Conservation (phyloP, 2,797 vertebrate genomes). For the Melanotaenia nigrans region DNA sequence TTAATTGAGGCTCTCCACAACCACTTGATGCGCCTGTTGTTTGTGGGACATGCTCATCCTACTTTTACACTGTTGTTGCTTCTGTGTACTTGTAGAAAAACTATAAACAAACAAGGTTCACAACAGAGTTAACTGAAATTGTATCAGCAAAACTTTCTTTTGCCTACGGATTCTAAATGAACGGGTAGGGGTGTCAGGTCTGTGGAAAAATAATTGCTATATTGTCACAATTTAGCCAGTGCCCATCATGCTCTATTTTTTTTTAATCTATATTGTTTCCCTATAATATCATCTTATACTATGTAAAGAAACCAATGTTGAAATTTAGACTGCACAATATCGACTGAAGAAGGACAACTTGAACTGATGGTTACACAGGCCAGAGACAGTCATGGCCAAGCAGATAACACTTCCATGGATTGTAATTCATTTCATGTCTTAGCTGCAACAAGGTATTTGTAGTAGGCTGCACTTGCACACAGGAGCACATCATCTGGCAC, state of each 20-base stretch:
- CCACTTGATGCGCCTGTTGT: no score
- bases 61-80: no score
- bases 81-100: no score
- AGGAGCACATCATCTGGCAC: neutral
- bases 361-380: neutral
- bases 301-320: neutral
- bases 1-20: no score
- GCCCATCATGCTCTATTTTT: neutral
- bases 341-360: neutral
- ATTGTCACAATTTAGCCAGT: neutral
- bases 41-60: no score
- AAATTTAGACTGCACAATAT: neutral
- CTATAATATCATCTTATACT: neutral
- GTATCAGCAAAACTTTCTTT: neutral
- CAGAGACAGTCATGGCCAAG: neutral
- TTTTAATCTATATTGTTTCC: neutral
- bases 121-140: no score
- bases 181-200: neutral
- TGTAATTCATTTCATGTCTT: neutral
- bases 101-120: no score
- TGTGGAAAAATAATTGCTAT: neutral
- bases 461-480: neutral
- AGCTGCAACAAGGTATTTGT: constrained; percentile 1
- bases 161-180: neutral
- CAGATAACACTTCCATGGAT: neutral